A percentile compares a stretch with the other conserved stretches of the same genome.
Evolutionary conservation across 2,113 vertebrate genomes (phyloP).

Genomic region (Paramisgurnus dabryanus): DNA sequence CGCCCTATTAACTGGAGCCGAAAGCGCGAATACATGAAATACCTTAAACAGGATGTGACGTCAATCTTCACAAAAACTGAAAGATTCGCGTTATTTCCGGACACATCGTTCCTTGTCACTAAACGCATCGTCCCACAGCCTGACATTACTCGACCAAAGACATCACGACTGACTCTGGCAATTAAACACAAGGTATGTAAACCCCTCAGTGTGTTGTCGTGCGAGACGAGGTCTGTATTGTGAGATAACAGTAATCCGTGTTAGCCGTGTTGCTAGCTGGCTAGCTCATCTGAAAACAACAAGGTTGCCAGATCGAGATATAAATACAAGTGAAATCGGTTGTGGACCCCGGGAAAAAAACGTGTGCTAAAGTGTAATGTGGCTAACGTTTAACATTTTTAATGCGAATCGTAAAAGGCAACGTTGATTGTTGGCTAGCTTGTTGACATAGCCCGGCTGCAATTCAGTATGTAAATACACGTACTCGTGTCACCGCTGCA

Average conservation of each 20-base stretch:
- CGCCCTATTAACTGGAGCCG: background rate
- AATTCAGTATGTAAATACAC: background rate
- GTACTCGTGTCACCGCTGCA: no score
- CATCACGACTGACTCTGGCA: background rate
- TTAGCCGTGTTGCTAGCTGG: slow-evolving; percentile 30
- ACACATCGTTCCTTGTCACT: slow-evolving; percentile 16
- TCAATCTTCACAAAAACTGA: slow-evolving; percentile 17
- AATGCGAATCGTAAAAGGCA: no score
- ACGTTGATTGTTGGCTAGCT: background rate
- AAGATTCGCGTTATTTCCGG: slow-evolving; percentile 28
- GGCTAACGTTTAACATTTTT: no score
- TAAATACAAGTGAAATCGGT: background rate
- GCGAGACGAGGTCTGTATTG: background rate
- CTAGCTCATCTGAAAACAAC: slow-evolving; percentile 18
- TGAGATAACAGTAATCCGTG: background rate
- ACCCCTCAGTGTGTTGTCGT: background rate
- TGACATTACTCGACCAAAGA: slow-evolving; percentile 5
- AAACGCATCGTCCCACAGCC: background rate
- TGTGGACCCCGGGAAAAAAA: background rate
- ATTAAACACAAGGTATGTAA: slow-evolving; percentile 14
- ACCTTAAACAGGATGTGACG: slow-evolving; percentile 42
- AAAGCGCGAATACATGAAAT: background rate
- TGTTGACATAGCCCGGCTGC: slow-evolving; percentile 4
- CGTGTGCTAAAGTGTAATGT: background rate
- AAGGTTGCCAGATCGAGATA: slow-evolving; percentile 22